Evolutionary conservation across 2,113 vertebrate genomes (phyloP).

Genomic region (Cebus imitator): DNA sequence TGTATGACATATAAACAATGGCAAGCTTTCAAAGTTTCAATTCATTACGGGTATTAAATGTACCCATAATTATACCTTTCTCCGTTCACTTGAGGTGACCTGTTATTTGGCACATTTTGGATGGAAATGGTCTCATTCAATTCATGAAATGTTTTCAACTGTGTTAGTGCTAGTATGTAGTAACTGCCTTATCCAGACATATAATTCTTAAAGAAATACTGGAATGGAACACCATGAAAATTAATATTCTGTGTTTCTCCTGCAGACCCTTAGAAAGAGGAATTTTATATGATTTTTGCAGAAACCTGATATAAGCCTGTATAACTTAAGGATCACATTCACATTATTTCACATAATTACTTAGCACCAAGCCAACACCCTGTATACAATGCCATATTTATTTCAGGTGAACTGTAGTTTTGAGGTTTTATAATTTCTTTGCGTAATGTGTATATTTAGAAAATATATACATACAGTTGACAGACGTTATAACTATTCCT

Average conservation of each 20-base stretch:
- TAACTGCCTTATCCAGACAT: constrained; percentile 75
- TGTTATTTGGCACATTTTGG: constrained; percentile 78
- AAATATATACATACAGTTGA: constrained; percentile 71
- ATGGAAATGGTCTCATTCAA: constrained; percentile 80
- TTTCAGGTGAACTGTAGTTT: constrained; percentile 75
- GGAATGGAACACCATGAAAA: constrained; percentile 79
- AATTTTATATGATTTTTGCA: constrained; percentile 81
- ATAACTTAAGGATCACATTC: constrained; percentile 79
- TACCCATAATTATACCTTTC: constrained; percentile 78
- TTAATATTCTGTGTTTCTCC: constrained; percentile 85
- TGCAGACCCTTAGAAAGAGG: constrained; percentile 73
- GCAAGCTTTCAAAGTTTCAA: constrained; percentile 77
- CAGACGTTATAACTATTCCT: constrained; percentile 65
- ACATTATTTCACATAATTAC: constrained; percentile 80
- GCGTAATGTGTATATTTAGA: constrained; percentile 67
- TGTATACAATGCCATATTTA: constrained; percentile 78
- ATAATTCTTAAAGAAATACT: constrained; percentile 82
- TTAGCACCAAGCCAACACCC: constrained; percentile 80
- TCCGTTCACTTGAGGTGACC: constrained; percentile 71
- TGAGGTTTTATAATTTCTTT: constrained; percentile 78
- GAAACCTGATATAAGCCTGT: constrained; percentile 81
- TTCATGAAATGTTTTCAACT: constrained; percentile 76
- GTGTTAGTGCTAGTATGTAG: constrained; percentile 68
- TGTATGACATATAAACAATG: constrained; percentile 78
- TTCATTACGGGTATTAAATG: constrained; percentile 79